A percentile compares a stretch with the other conserved stretches of the same genome.
Conservation (phyloP, 35 echinoderm and acorn worm genomes). For the Strongylocentrotus purpuratus region DNA sequence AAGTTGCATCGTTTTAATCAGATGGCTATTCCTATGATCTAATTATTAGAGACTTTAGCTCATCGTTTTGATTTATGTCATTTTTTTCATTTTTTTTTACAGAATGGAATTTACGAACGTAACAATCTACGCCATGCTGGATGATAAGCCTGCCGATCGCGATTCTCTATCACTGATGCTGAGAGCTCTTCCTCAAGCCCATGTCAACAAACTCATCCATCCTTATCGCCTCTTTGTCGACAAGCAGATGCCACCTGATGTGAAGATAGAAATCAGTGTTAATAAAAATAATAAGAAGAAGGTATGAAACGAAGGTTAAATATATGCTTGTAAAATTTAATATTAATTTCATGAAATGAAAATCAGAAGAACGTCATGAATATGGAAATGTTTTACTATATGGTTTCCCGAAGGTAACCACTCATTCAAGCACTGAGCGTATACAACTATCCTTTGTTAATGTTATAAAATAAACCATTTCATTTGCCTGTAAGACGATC, state of each 20-base stretch:
- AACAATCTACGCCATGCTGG: slow-evolving; percentile 30
- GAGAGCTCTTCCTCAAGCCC: neutral
- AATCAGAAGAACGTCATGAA: too few species aligned
- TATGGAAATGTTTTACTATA: too few species aligned
- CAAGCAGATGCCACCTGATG: neutral
- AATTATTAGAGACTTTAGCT: neutral
- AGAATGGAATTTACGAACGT: slow-evolving; percentile 31
- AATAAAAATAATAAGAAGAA: neutral
- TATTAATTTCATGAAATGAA: too few species aligned
- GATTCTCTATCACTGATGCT: neutral
- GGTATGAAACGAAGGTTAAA: neutral
- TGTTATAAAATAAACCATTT: too few species aligned
- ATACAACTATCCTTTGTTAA: too few species aligned
- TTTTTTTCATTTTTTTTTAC: neutral
- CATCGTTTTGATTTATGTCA: neutral
- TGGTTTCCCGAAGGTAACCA: too few species aligned
- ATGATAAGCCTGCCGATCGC: slow-evolving; percentile 24
- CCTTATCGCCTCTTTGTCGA: slow-evolving; percentile 26
- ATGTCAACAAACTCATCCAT: slow-evolving; percentile 30
- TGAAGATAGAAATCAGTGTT: neutral
- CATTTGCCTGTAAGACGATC: too few species aligned
- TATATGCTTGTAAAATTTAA: too few species aligned
- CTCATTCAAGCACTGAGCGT: too few species aligned
- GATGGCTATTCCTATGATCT: too few species aligned
- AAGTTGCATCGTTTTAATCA: too few species aligned